phyloP scores from a whole-genome alignment of 2,113 vertebrate species.

The Syrrhaptes paradoxus region DNA sequence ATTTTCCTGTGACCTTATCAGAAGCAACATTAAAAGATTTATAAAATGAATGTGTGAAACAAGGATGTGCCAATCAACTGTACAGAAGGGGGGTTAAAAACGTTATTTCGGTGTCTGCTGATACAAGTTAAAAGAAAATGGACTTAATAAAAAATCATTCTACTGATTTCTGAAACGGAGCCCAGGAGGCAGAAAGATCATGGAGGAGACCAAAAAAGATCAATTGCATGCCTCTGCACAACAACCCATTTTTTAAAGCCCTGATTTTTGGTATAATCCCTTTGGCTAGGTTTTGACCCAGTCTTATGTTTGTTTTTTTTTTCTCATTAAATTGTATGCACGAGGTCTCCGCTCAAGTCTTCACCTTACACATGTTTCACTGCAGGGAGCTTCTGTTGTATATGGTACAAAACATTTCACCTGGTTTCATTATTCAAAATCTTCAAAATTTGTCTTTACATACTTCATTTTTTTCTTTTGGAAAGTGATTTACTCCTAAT shows the following conservation, averaged over 20 bases:
- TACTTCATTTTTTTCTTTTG: not conserved
- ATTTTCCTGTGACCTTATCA: slow-evolving; percentile 24
- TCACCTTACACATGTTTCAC: not conserved
- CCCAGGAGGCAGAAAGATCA: slow-evolving; percentile 23
- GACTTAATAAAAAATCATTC: slow-evolving; percentile 46
- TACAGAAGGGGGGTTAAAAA: slow-evolving; percentile 7
- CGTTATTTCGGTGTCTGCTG: slow-evolving; percentile 2
- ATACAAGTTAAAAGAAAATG: slow-evolving; percentile 1
- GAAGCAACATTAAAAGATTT: slow-evolving; percentile 40
- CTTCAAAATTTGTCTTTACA: not conserved
- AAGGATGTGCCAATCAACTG: slow-evolving; percentile 15
- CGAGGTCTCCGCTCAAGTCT: not conserved
- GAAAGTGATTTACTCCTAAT: not conserved
- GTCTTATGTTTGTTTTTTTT: not conserved
- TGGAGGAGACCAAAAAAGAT: not conserved
- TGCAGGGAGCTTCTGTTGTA: not conserved
- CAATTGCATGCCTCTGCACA: not conserved
- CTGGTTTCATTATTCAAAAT: not conserved
- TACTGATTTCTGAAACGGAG: not conserved
- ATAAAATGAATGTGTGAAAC: slow-evolving; percentile 29
- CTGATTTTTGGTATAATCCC: not conserved
- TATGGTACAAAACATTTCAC: not conserved
- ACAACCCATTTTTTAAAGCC: not conserved
- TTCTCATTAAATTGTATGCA: not conserved
- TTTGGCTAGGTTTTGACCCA: slow-evolving; percentile 3